Evolutionary conservation across 2,888 invertebrate genomes (phyloP), one percentile per base, ranked within the genome.

Genomic region (Gnatocerus cornutus): DNA sequence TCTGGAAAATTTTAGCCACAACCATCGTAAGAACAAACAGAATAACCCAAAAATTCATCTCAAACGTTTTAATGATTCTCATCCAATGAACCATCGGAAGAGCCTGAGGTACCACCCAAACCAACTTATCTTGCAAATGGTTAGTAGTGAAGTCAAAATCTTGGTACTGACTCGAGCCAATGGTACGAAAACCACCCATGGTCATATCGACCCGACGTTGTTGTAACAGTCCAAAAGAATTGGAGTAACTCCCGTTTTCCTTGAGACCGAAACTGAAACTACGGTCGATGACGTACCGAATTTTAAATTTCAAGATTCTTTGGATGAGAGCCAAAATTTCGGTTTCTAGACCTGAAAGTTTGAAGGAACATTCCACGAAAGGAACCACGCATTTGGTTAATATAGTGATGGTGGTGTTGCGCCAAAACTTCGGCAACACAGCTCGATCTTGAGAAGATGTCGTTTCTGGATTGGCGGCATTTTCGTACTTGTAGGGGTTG

Each of bases 91-190:
- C 33, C 39, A 59, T 9, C 0, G 64, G 64, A 1, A 27, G 37
- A 5, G 69, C 41, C 58, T 52, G 50, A 2, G 69, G 64, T 9
- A 69, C 64, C 6, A 69, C 58, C 69, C 69, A 69, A 0, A 69
- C 68, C 30, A 64, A 33, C 9, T 27, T 46, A 16, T 69, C 68
- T 8, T 63, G 30, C 10, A 69, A 13, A 27, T 64, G 69, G 39
- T 58, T 69, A 9, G 41, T 41, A 1, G 58, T 41, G 39, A 43
- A 69, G 9, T 69, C 69, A 37, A 69, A 69, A 45, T 69, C 55
- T 39, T 8, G 14, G 14, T 29, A 69, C 8, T 64, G 58, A 0
- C n/a, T 64, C 4, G 41, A 6, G 10, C 52, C 59, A n/a, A 69
- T 41, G n/a, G 39, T 69, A 0, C 69, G 63, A 58, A 61, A 69